Evolutionary conservation across 2,113 vertebrate genomes (phyloP).

Genomic region (Porphyrio hochstetteri): DNA sequence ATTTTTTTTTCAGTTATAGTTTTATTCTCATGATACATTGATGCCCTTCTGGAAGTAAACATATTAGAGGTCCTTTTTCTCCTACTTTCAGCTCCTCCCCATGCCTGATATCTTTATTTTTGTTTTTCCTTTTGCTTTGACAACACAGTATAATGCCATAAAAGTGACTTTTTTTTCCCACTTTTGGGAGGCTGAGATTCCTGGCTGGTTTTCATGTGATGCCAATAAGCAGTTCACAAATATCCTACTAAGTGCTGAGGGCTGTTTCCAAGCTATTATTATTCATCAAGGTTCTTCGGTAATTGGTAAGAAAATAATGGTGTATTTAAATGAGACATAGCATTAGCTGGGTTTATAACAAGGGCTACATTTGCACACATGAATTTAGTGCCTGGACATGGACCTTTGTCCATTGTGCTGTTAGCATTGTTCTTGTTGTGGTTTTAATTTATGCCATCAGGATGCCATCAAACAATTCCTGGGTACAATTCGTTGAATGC

Average conservation of each 20-base stretch:
- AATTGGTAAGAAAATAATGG: not conserved
- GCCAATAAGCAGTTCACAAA: not conserved
- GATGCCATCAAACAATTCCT: not conserved
- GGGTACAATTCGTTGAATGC: not conserved
- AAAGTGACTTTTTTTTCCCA: not conserved
- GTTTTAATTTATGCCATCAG: not conserved
- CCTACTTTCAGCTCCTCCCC: not conserved
- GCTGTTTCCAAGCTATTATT: not conserved
- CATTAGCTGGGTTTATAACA: fast-evolving
- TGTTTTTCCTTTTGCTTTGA: not conserved
- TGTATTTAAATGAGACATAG: not conserved
- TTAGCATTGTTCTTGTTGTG: not conserved
- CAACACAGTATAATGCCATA: too few relatives aligned
- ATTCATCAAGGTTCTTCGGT: not conserved
- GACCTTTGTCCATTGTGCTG: not conserved
- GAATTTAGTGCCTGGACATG: not conserved
- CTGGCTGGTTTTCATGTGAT: not conserved
- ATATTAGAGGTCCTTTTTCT: not conserved
- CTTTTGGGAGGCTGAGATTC: not conserved
- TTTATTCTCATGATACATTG: not conserved
- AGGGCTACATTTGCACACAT: not conserved
- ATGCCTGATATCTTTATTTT: not conserved
- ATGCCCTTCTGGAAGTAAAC: not conserved
- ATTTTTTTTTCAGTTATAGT: not conserved
- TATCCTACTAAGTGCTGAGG: fast-evolving